phyloP scores from a whole-genome alignment of 1,140 invertebrate genomes.

The Drosophila busckii region DNA sequence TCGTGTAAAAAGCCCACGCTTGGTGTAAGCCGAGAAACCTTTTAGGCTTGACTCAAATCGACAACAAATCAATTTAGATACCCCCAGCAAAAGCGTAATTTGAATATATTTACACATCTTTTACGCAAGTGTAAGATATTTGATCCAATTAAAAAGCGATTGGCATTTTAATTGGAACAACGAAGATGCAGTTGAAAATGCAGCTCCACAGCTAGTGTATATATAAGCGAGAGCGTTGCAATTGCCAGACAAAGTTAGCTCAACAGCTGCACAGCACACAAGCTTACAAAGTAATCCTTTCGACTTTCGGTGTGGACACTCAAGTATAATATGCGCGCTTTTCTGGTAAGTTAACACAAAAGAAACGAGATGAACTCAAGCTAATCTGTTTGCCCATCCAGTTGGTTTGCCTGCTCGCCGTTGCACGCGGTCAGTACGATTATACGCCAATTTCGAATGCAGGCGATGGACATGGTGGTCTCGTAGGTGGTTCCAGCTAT shows the following conservation, averaged over 20 bases:
- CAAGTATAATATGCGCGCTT: constrained; percentile 55
- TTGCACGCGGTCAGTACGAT: constrained; percentile 51
- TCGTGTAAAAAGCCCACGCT: too few relatives aligned
- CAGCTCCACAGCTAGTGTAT: constrained; percentile 21
- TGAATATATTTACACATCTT: constrained; percentile 55
- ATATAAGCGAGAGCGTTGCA: constrained; percentile 37
- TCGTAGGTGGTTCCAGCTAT: constrained; percentile 12
- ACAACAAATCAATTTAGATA: not conserved
- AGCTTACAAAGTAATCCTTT: constrained; percentile 12
- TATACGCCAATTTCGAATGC: constrained; percentile 37
- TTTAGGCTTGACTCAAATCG: constrained; percentile 19
- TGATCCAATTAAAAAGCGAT: constrained; percentile 52
- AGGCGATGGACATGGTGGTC: constrained; percentile 30
- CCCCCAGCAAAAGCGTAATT: constrained; percentile 22
- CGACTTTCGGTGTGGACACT: constrained; percentile 23
- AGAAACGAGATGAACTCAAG: not conserved
- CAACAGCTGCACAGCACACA: constrained; percentile 39
- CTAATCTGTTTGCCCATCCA: not conserved
- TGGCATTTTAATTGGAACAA: constrained; percentile 45
- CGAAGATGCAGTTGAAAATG: constrained; percentile 28
- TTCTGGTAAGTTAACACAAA: constrained; percentile 42
- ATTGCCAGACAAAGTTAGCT: constrained; percentile 47
- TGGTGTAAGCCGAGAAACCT: constrained; percentile 21
- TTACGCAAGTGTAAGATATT: constrained; percentile 27
- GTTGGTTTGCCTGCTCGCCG: constrained; percentile 54